phyloP scores from a whole-genome alignment of 2,888 invertebrate genomes.

The Lacanobia oleracea region DNA sequence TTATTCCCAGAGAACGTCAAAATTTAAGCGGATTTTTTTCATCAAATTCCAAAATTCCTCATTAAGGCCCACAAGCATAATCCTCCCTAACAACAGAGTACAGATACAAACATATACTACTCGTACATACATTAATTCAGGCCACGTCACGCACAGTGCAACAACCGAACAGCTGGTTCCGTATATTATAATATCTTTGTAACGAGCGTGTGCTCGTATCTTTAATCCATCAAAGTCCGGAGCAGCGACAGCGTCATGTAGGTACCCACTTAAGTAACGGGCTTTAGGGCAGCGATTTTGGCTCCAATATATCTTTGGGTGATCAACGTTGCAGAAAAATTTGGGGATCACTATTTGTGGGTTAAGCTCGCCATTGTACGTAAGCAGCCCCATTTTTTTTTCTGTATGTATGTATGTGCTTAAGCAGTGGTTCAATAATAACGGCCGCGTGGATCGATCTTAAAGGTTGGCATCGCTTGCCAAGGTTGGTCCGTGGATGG shows the following conservation, averaged over 20 bases:
- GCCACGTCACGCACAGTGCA: constrained; percentile 52
- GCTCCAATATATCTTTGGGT: not conserved
- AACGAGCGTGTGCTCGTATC: constrained; percentile 64
- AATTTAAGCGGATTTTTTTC: too few species aligned
- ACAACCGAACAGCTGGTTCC: constrained; percentile 44
- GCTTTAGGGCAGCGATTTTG: constrained; percentile 42
- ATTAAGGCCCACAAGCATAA: not conserved
- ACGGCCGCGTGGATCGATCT: too few species aligned
- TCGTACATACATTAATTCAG: constrained; percentile 48
- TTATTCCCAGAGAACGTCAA: too few species aligned
- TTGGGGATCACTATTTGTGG: too few species aligned
- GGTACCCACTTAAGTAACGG: constrained; percentile 66
- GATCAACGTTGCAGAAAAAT: not conserved
- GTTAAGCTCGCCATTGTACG: too few species aligned
- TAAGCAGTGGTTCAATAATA: too few species aligned
- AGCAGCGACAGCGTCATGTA: constrained; percentile 65
- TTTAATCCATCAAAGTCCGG: constrained; percentile 76
- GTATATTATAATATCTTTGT: constrained; percentile 55
- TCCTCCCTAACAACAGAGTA: not conserved
- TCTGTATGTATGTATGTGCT: too few species aligned
- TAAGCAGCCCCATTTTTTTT: too few species aligned
- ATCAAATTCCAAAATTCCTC: too few species aligned
- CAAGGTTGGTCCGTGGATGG: too few species aligned
- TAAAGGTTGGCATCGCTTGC: too few species aligned
- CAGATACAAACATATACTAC: not conserved